These are phyloP conservation scores for Heliconius cydno DNA, from an alignment of 2,888 invertebrate species.

Conservation along the genomic window DNA sequence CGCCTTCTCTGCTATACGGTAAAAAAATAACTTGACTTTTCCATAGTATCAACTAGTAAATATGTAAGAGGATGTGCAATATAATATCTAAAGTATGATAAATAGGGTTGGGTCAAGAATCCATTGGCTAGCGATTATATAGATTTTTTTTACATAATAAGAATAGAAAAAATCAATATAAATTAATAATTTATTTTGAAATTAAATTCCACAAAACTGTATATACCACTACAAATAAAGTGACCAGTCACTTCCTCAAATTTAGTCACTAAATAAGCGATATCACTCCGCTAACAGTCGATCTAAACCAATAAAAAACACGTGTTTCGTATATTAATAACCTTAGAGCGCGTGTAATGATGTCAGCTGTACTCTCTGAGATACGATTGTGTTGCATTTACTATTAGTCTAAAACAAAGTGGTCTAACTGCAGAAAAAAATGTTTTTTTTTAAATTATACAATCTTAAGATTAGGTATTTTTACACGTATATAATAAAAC, in stretches of 20 bases:
- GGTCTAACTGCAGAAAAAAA: no score
- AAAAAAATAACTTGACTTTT: background rate
- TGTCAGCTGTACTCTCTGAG: slow-evolving; percentile 53
- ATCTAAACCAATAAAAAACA: slow-evolving; percentile 52
- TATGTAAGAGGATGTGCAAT: background rate
- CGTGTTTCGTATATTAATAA: slow-evolving; percentile 78
- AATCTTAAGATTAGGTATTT: no score
- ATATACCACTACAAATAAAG: background rate
- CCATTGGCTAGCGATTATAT: slow-evolving; percentile 26
- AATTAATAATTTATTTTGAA: no score
- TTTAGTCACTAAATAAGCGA: background rate
- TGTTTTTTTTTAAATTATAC: no score
- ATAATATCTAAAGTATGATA: slow-evolving; percentile 13
- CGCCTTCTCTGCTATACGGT: background rate
- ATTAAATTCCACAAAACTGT: no score
- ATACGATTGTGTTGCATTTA: slow-evolving; percentile 51
- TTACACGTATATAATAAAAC: no score
- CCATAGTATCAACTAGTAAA: background rate
- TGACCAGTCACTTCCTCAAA: background rate
- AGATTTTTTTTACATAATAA: background rate
- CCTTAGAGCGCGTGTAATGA: slow-evolving; percentile 71
- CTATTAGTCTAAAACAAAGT: slow-evolving; percentile 15
- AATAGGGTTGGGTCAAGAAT: slow-evolving; percentile 26
- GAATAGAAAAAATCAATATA: no score
- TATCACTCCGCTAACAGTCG: background rate